These are phyloP conservation scores for Campopleginae sp. DNA, from an alignment of 2,888 invertebrate species.

Conservation along the genomic window DNA sequence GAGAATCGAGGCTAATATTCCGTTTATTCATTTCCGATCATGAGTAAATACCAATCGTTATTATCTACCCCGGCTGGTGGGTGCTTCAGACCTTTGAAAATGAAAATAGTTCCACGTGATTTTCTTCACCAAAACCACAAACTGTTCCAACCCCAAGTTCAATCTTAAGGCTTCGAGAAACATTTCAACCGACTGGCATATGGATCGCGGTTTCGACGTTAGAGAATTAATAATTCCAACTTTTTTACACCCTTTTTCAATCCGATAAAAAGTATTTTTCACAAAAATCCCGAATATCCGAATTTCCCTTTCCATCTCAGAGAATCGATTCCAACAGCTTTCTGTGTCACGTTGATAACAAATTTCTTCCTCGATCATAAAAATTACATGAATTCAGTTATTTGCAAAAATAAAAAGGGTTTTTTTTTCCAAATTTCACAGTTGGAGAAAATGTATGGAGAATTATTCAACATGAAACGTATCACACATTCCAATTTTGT, in stretches of 20 bases:
- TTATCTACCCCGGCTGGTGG: not conserved
- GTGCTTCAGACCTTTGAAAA: not conserved
- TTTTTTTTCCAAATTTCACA: not conserved
- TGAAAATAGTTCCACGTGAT: not conserved
- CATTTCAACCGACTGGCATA: not conserved
- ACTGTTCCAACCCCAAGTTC: not conserved
- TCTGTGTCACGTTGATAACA: not conserved
- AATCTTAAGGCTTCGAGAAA: not conserved
- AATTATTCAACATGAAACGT: too few relatives aligned
- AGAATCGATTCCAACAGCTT: not conserved
- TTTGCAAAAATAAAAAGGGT: not conserved
- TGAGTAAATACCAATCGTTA: conserved; percentile 21
- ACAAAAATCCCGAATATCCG: not conserved
- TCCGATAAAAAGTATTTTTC: not conserved
- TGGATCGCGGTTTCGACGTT: not conserved
- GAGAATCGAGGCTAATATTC: conserved; percentile 59
- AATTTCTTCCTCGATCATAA: not conserved
- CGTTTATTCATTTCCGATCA: conserved; percentile 57
- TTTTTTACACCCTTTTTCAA: not conserved
- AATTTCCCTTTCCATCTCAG: not conserved
- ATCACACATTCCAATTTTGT: too few relatives aligned
- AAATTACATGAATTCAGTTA: not conserved
- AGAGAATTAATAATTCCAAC: not conserved
- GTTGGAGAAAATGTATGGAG: too few relatives aligned
- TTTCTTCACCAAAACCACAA: not conserved